phyloP scores from a whole-genome alignment of 2,113 vertebrate species.

The Mesoclemmys tuberculata region DNA sequence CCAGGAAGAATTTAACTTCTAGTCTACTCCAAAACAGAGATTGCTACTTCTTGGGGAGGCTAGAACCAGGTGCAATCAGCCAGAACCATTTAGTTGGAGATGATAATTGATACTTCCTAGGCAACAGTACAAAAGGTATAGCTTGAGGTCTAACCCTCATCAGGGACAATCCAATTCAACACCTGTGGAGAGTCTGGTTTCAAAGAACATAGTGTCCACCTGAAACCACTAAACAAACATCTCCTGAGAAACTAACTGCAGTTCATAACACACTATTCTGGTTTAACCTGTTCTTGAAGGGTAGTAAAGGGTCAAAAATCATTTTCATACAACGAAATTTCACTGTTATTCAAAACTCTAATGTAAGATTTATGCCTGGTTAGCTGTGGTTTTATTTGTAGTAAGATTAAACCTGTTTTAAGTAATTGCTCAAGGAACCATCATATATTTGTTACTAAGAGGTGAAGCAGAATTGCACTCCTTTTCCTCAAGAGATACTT shows the following conservation, averaged over 20 bases:
- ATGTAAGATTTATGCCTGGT: neutral
- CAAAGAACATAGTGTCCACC: neutral
- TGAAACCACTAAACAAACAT: neutral
- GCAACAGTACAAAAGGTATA: neutral
- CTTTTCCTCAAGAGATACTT: neutral
- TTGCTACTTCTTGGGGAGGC: neutral
- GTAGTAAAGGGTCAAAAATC: neutral
- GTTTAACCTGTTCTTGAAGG: neutral
- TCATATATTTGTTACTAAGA: neutral
- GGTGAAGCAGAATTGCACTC: neutral
- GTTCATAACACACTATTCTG: neutral
- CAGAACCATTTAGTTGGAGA: neutral
- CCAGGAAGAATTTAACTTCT: neutral
- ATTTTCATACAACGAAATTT: neutral
- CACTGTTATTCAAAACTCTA: neutral
- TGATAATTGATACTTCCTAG: neutral
- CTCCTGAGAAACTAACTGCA: neutral
- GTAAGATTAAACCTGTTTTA: neutral
- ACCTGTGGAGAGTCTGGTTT: neutral
- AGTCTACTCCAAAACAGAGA: neutral
- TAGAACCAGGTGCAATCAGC: neutral
- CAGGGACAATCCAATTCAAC: neutral
- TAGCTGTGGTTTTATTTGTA: neutral
- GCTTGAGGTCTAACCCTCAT: neutral
- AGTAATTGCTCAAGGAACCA: neutral